Evolutionary conservation across 1,140 invertebrate species (phyloP).

Genomic region (Meloidogyne chitwoodi): DNA sequence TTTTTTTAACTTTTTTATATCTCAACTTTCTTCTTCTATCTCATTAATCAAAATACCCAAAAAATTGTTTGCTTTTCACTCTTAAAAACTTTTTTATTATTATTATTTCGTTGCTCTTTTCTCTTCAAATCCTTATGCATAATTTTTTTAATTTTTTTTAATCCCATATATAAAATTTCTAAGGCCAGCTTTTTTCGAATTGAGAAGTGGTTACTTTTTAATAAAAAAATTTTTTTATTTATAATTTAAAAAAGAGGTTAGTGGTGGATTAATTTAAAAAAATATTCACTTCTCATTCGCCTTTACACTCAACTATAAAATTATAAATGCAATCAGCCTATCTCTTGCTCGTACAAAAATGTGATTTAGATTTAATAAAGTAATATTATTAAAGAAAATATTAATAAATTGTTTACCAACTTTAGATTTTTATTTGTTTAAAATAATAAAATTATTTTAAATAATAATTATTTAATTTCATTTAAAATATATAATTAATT

Average conservation of each 20-base stretch:
- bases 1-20: no score
- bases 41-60: not conserved
- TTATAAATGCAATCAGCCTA: not conserved
- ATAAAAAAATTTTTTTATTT: no score
- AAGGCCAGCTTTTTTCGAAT: not conserved
- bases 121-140: not conserved
- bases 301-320: not conserved
- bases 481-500: no score
- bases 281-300: not conserved
- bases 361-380: not conserved
- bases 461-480: no score
- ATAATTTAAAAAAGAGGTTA: no score
- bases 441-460: no score
- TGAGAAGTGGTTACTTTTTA: not conserved
- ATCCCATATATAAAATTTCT: not conserved
- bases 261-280: not conserved
- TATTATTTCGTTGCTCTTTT: not conserved
- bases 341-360: not conserved
- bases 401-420: no score
- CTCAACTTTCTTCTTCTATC: not conserved
- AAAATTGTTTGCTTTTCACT: not conserved
- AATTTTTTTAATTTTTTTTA: not conserved
- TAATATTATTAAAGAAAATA: no score
- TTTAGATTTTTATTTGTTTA: no score
- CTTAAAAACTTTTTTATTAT: not conserved